phyloP scores from a whole-genome alignment of 2,888 invertebrate species.

The Polymixis lichenea region DNA sequence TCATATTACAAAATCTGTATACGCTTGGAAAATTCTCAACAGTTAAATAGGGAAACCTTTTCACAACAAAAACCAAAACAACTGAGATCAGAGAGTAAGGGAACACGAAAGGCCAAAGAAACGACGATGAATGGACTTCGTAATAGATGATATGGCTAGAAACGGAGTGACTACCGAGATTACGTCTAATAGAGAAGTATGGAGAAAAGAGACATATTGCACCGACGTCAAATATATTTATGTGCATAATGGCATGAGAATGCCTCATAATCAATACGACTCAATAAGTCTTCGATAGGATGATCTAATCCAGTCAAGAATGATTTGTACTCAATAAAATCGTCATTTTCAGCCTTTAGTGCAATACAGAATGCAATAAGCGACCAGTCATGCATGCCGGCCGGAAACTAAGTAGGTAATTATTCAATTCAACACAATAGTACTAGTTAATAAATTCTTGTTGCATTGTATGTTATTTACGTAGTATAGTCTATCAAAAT shows the following conservation, averaged over 20 bases:
- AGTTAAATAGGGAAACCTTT: neutral
- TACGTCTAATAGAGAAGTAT: neutral
- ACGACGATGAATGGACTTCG: neutral
- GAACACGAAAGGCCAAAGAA: neutral
- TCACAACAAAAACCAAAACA: neutral
- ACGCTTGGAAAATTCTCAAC: neutral
- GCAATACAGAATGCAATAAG: constrained; percentile 50
- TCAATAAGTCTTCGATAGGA: constrained; percentile 7
- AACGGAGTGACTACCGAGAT: neutral
- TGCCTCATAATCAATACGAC: neutral
- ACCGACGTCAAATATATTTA: no score
- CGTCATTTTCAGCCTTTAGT: constrained; percentile 44
- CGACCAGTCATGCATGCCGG: constrained; percentile 50
- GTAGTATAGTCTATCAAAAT: neutral
- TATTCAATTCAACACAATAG: constrained; percentile 54
- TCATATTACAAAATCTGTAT: neutral
- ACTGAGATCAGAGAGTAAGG: neutral
- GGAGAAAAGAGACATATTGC: no score
- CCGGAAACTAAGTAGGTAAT: constrained; percentile 52
- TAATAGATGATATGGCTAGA: neutral
- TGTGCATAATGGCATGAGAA: no score
- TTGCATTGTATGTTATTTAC: constrained; percentile 42
- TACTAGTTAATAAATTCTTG: constrained; percentile 29
- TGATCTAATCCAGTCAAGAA: constrained; percentile 31
- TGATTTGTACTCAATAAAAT: constrained; percentile 20